phyloP scores from a whole-genome alignment of 2,113 vertebrate genomes.

The Pavo muticus region DNA sequence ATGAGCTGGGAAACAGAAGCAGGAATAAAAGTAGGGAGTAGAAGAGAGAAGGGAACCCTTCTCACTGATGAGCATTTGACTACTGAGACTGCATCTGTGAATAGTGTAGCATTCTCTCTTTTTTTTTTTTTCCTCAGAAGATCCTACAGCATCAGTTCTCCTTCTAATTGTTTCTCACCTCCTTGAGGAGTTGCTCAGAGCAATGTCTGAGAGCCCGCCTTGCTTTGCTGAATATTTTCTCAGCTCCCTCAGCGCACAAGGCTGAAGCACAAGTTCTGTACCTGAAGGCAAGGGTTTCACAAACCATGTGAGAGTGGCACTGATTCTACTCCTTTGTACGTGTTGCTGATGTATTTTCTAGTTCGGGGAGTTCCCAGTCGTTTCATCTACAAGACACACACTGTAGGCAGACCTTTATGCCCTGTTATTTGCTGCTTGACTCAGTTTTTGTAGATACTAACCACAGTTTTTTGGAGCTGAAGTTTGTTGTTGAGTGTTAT shows the following conservation, averaged over 20 bases:
- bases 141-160: background rate
- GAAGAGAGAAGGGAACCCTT: background rate
- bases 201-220: background rate
- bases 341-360: background rate
- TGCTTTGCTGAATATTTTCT: background rate
- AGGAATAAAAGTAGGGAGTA: slow-evolving; percentile 24
- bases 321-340: background rate
- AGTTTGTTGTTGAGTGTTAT: background rate
- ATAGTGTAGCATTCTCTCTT: background rate
- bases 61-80: slow-evolving; percentile 10
- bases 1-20: slow-evolving; percentile 56
- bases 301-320: background rate
- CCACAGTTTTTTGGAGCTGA: background rate
- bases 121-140: background rate
- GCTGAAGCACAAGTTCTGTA: background rate
- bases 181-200: background rate
- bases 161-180: background rate
- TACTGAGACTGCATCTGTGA: background rate
- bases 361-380: background rate
- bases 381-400: background rate
- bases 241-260: background rate
- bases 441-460: background rate
- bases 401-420: background rate
- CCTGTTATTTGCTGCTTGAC: background rate
- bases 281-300: background rate